Evolutionary conservation across 2,888 invertebrate genomes (phyloP), one percentile per base, ranked within the genome.

Genomic region (Drosophila imparisetae): DNA sequence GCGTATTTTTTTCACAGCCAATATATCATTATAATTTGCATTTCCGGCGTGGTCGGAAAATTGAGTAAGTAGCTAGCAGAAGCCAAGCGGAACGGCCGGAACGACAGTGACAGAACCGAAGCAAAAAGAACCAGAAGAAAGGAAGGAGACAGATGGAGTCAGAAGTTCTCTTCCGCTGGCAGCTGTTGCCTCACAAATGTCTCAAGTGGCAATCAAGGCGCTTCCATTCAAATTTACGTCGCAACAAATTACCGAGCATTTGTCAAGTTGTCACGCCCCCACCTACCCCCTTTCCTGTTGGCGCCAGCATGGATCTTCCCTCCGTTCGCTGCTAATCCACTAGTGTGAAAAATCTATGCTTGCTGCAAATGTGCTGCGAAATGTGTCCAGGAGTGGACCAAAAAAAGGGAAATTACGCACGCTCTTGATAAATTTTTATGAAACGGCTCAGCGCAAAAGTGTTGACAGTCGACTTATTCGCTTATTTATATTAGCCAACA

Each of bases 181-280:
- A 86, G 89, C 80, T 86, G 87, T 89, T 89, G 89, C 85, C 84
- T 75, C 85, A 86, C 89, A 86, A 89, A 92, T 87, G 91, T 91
- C 90, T 91, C 91, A 90, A 92, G 92, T 92, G 89, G 91, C 92
- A 91, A 91, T 92, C 91, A 92, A 91, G 89, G 90, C 91, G 83
- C 82, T 91, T 88, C 89, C 86, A 91, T 91, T 90, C 91, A 90
- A 92, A 91, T 92, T 90, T 88, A 82, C 90, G 91, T 90, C 90
- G 85, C 89, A 90, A 92, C 91, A 92, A 91, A 91, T 91, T 91
- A 90, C 86, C 81, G 78, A 84, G 87, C 92, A 91, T 91, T 91
- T 91, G 85, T 91, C 91, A 89, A 80, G 60, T 87, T 89, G 76
- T 79, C 90, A 89, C 86, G 72, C 24, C 54, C 42, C 15, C 34